phyloP scores from a whole-genome alignment of 2,888 invertebrate genomes.

The Gryllus longicercus region DNA sequence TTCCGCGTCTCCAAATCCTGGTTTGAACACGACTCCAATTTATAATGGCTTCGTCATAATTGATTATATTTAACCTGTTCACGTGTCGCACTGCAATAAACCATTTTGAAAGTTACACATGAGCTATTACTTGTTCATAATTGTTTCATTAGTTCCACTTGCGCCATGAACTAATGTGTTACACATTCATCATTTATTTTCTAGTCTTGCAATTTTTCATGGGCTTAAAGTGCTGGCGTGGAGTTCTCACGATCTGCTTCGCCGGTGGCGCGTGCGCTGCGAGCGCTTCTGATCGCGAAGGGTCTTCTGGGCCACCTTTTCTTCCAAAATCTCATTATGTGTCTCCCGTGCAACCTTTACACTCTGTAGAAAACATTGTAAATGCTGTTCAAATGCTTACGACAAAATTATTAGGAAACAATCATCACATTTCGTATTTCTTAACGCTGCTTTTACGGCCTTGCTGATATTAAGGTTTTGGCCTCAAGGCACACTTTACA shows the following conservation, averaged over 20 bases:
- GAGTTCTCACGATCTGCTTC: not conserved
- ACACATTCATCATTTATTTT: not conserved
- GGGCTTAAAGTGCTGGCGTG: not conserved
- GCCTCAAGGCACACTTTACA: too few relatives aligned
- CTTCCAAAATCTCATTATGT: too few relatives aligned
- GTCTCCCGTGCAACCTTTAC: too few relatives aligned
- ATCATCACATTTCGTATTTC: too few relatives aligned
- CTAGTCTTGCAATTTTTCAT: not conserved
- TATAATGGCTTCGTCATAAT: not conserved
- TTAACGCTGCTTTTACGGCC: too few relatives aligned
- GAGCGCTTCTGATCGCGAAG: too few relatives aligned
- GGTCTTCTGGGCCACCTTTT: too few relatives aligned
- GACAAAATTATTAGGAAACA: too few relatives aligned
- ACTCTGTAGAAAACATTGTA: too few relatives aligned
- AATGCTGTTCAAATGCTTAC: too few relatives aligned
- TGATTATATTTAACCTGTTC: conserved; percentile 9
- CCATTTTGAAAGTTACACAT: conserved; percentile 9
- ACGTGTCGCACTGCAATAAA: not conserved
- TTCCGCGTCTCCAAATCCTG: not conserved
- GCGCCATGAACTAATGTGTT: not conserved
- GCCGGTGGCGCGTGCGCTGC: too few relatives aligned
- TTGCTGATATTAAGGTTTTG: too few relatives aligned
- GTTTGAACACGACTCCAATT: not conserved
- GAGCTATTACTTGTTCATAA: conserved; percentile 10
- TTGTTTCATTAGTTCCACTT: conserved; percentile 17